Evolutionary conservation across 23 tunicate species (phyloP).

Genomic region (Halocynthia aurantium): DNA sequence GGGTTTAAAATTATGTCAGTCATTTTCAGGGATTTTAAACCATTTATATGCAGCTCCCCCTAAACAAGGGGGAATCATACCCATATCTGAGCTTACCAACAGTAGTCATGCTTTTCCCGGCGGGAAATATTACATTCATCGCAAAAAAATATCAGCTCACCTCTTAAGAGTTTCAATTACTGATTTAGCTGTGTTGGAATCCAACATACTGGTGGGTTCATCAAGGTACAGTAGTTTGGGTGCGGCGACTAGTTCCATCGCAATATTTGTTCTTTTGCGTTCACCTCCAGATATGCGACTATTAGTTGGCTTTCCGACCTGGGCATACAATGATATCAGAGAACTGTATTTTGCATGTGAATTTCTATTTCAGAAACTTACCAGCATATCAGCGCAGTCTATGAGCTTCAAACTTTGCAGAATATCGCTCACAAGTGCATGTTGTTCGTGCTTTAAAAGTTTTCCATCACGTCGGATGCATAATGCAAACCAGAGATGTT

Average conservation of each 20-base stretch:
- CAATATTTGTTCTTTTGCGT: slow-evolving; percentile 43
- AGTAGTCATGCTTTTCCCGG: too few species aligned
- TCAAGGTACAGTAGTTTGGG: slow-evolving; percentile 44
- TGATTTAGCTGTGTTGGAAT: slow-evolving; percentile 33
- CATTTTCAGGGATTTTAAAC: too few species aligned
- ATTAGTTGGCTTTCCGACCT: slow-evolving; percentile 25
- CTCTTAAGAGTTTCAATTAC: slow-evolving; percentile 14
- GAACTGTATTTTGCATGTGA: not conserved
- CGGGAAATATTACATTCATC: too few species aligned
- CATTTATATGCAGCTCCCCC: too few species aligned
- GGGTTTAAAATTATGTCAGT: too few species aligned
- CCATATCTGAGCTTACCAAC: too few species aligned
- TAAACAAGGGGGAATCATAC: too few species aligned
- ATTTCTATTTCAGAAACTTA: not conserved
- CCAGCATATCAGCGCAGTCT: slow-evolving; percentile 25
- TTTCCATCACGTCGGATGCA: slow-evolving; percentile 18
- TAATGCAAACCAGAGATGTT: slow-evolving; percentile 40
- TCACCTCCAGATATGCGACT: slow-evolving; percentile 36
- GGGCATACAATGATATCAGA: not conserved
- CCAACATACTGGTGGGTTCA: slow-evolving; percentile 51
- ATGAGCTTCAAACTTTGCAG: slow-evolving; percentile 5
- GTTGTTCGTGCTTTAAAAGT: not conserved
- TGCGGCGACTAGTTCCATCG: slow-evolving; percentile 34
- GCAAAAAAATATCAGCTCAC: not conserved
- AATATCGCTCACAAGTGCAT: slow-evolving; percentile 14